Percentiles rank a stretch among this genome's conserved stretches.
phyloP scores from a whole-genome alignment of 2,888 invertebrate species.

The Protonemura montana region DNA sequence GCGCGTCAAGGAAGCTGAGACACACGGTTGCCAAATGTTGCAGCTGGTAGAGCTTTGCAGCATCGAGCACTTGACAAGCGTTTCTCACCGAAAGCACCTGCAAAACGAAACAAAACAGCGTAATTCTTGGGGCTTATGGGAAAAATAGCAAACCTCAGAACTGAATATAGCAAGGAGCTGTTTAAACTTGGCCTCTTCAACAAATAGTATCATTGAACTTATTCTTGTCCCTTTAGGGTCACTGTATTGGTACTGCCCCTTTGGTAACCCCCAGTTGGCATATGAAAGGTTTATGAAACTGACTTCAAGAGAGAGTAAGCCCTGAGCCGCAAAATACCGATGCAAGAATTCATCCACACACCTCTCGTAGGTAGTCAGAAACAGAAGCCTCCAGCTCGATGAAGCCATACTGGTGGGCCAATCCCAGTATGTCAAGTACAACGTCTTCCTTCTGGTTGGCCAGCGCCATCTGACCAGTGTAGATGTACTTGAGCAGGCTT shows the following conservation, averaged over 20 bases:
- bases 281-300: too few species aligned
- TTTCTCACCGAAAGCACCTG: constrained; percentile 86
- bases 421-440: constrained; percentile 67
- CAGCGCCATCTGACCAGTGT: constrained; percentile 79
- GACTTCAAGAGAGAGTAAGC: too few species aligned
- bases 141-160: too few species aligned
- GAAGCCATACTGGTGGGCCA: constrained; percentile 97
- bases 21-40: constrained; percentile 75
- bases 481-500: constrained; percentile 92
- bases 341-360: background rate
- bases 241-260: too few species aligned
- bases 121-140: too few species aligned
- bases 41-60: constrained; percentile 77
- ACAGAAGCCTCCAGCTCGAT: constrained; percentile 89
- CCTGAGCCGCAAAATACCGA: too few species aligned
- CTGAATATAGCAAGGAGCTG: too few species aligned
- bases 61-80: constrained; percentile 94
- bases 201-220: too few species aligned
- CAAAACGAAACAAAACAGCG: background rate
- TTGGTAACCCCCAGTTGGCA: too few species aligned
- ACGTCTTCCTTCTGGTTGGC: constrained; percentile 64
- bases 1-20: constrained; percentile 87
- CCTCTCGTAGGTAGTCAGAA: constrained; percentile 78
- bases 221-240: too few species aligned
- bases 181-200: too few species aligned